Percentiles rank a stretch among this genome's conserved stretches.
phyloP scores from a whole-genome alignment of 2,888 invertebrate species.

The Philonicus albiceps region DNA sequence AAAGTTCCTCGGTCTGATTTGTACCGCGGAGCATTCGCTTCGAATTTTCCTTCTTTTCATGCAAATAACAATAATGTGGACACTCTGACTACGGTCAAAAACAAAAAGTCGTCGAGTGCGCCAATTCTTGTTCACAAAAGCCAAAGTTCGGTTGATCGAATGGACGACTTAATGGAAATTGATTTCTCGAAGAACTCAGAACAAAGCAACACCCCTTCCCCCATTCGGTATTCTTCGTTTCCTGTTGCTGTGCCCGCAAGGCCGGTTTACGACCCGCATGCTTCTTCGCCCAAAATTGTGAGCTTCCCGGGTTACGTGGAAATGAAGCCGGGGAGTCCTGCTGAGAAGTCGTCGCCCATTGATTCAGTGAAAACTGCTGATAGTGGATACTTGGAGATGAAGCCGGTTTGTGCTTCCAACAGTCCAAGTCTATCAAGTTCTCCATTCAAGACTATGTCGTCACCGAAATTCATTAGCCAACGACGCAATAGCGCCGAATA shows the following conservation, averaged over 20 bases:
- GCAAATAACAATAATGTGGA: conserved; percentile 52
- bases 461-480: background rate
- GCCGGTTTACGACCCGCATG: conserved; percentile 3
- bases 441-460: conserved; percentile 50
- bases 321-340: conserved; percentile 66
- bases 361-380: conserved; percentile 42
- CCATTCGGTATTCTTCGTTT: conserved; percentile 45
- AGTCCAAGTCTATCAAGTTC: conserved; percentile 51
- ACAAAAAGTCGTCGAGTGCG: conserved; percentile 73
- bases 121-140: conserved; percentile 68
- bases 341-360: conserved; percentile 39
- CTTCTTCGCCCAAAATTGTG: conserved; percentile 26
- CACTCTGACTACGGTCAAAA: conserved; percentile 50
- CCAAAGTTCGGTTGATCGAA: conserved; percentile 68
- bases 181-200: conserved; percentile 68
- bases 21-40: conserved; percentile 55
- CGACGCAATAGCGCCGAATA: background rate
- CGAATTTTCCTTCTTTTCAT: conserved; percentile 53
- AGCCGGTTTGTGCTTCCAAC: conserved; percentile 56
- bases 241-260: conserved; percentile 49
- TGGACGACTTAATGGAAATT: conserved; percentile 85
- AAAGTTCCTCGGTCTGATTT: conserved; percentile 63
- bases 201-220: conserved; percentile 44
- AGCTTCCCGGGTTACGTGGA: conserved; percentile 67
- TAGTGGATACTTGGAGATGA: conserved; percentile 63